Evolutionary conservation across 1,140 invertebrate genomes (phyloP).

Genomic region (Microvelia longipes): DNA sequence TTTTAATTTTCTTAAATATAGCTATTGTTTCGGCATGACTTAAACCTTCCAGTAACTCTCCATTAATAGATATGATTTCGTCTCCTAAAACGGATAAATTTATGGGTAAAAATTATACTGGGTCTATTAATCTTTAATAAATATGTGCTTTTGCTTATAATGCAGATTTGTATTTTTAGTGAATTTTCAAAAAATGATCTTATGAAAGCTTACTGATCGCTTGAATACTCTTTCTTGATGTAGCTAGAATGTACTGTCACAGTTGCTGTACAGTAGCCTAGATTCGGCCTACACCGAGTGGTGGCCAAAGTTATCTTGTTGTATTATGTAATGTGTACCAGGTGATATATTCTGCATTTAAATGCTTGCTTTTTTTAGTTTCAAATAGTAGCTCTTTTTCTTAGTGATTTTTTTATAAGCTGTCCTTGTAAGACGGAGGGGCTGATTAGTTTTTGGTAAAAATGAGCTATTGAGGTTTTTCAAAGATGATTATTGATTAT

Average conservation of each 20-base stretch:
- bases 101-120: too few relatives aligned
- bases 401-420: too few relatives aligned
- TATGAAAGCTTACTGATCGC: not conserved
- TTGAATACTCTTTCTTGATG: not conserved
- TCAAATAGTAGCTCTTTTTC: too few relatives aligned
- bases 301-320: too few relatives aligned
- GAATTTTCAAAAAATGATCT: not conserved
- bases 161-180: not conserved
- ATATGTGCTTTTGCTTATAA: not conserved
- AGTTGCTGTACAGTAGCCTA: not conserved
- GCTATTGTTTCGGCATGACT: slow-evolving; percentile 62
- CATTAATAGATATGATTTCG: slow-evolving; percentile 64
- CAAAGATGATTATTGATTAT: too few relatives aligned
- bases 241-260: not conserved
- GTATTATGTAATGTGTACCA: too few relatives aligned
- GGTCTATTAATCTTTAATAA: not conserved
- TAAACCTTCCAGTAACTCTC: slow-evolving; percentile 47
- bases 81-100: slow-evolving; percentile 41
- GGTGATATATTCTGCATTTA: too few relatives aligned
- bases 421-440: too few relatives aligned
- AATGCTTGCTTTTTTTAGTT: too few relatives aligned
- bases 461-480: too few relatives aligned
- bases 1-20: slow-evolving; percentile 59
- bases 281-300: too few relatives aligned
- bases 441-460: too few relatives aligned